A percentile compares a stretch with the other conserved stretches of the same genome.
These are phyloP conservation scores for Drosophila novamexicana DNA, from an alignment of 1,140 invertebrate species.

Conservation along the genomic window DNA sequence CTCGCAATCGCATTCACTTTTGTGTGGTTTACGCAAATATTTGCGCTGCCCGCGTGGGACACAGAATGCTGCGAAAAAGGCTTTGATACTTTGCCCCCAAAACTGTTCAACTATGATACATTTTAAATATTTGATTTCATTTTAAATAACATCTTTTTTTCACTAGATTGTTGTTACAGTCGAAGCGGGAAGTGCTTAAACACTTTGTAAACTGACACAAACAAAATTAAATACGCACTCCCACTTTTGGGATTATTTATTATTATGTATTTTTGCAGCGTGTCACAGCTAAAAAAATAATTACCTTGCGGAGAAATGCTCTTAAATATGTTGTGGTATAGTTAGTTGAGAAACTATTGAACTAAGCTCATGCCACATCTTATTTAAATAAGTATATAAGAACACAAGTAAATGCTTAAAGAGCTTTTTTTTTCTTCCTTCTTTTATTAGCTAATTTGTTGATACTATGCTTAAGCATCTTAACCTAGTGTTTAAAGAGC, in stretches of 20 bases:
- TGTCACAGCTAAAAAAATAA: no score
- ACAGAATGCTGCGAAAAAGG: slow-evolving; percentile 1
- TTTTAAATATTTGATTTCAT: slow-evolving; percentile 52
- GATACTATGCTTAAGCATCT: no score
- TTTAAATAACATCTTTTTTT: slow-evolving; percentile 45
- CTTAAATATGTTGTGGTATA: no score
- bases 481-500: no score
- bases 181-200: slow-evolving; percentile 29
- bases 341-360: no score
- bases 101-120: slow-evolving; percentile 38
- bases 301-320: no score
- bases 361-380: no score
- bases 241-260: slow-evolving; percentile 7
- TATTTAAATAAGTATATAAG: no score
- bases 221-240: slow-evolving; percentile 49
- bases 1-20: slow-evolving; percentile 36
- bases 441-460: no score
- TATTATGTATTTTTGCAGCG: neutral
- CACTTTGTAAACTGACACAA: slow-evolving; percentile 20
- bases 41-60: slow-evolving; percentile 49
- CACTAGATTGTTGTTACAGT: slow-evolving; percentile 8
- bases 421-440: no score
- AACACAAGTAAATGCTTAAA: no score
- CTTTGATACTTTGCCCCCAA: slow-evolving; percentile 40
- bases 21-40: slow-evolving; percentile 59